Evolutionary conservation across 2,888 invertebrate species (phyloP).

Genomic region (Cheilosia grossa): DNA sequence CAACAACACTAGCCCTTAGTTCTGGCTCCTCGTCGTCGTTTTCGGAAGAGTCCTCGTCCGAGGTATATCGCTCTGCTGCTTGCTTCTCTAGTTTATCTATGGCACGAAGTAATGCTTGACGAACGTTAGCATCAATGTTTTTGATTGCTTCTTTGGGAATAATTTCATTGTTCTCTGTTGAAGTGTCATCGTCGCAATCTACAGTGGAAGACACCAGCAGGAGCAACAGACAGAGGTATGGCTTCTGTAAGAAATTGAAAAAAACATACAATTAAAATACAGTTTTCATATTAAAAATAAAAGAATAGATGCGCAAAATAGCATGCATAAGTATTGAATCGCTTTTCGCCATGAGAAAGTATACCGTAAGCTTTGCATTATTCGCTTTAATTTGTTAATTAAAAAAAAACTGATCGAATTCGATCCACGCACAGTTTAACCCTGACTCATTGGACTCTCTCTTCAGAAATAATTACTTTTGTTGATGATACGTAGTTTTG

Average conservation of each 20-base stretch:
- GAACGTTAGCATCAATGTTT: slow-evolving; percentile 88
- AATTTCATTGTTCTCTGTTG: slow-evolving; percentile 82
- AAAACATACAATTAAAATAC: background rate
- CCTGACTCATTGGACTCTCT: too few species aligned
- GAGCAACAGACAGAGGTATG: slow-evolving; percentile 45
- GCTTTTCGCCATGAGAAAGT: too few species aligned
- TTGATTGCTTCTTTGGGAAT: slow-evolving; percentile 85
- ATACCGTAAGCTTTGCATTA: too few species aligned
- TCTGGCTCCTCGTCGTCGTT: slow-evolving; percentile 78
- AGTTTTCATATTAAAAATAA: background rate
- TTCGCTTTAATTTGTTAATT: too few species aligned
- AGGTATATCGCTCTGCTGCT: slow-evolving; percentile 80
- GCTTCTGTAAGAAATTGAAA: slow-evolving; percentile 37
- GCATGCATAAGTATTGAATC: too few species aligned
- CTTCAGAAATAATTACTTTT: too few species aligned
- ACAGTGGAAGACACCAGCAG: slow-evolving; percentile 36
- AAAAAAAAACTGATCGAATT: too few species aligned
- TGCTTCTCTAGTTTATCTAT: slow-evolving; percentile 90
- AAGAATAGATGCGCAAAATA: background rate
- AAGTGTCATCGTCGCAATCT: slow-evolving; percentile 77
- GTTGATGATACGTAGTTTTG: too few species aligned
- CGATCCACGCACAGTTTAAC: too few species aligned
- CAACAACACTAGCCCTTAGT: slow-evolving; percentile 79
- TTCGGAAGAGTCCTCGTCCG: slow-evolving; percentile 76
- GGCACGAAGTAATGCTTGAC: slow-evolving; percentile 90